Evolutionary conservation across 92 coral and sea anemone species (phyloP).

Genomic region (Porites rus): DNA sequence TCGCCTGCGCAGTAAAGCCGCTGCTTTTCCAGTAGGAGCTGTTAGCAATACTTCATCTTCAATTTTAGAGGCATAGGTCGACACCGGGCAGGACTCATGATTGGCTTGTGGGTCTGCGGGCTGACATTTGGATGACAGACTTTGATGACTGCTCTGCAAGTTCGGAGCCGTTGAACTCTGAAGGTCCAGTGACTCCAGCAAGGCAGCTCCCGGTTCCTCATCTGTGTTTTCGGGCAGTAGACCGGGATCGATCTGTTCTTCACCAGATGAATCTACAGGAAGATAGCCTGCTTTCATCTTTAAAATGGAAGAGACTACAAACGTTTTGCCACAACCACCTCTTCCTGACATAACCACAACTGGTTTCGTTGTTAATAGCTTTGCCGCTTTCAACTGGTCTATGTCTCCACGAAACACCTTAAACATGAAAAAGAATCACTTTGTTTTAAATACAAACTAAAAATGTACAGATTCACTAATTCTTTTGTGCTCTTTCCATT

Average conservation of each 20-base stretch:
- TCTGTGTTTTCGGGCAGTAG: neutral
- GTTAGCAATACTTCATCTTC: constrained; percentile 56
- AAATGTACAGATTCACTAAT: neutral
- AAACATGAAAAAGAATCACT: neutral
- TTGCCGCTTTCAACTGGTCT: constrained; percentile 58
- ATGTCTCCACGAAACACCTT: constrained; percentile 54
- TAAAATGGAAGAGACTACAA: constrained; percentile 53
- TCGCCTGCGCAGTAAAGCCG: constrained; percentile 59
- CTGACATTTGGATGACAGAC: neutral
- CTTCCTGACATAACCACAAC: constrained; percentile 67
- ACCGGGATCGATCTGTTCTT: neutral
- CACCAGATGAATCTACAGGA: neutral
- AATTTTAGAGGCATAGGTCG: neutral
- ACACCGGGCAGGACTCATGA: neutral
- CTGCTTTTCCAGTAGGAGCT: constrained; percentile 76
- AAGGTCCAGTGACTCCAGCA: neutral
- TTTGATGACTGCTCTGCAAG: too few species aligned
- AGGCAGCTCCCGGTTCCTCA: neutral
- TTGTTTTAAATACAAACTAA: neutral
- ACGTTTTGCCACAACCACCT: constrained; percentile 71
- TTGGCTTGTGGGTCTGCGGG: neutral
- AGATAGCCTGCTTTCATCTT: neutral
- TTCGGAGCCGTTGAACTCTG: too few species aligned
- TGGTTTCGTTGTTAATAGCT: constrained; percentile 37
- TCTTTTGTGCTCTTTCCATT: neutral